phyloP scores from a whole-genome alignment of 2,113 vertebrate species.

The Lates calcarifer region DNA sequence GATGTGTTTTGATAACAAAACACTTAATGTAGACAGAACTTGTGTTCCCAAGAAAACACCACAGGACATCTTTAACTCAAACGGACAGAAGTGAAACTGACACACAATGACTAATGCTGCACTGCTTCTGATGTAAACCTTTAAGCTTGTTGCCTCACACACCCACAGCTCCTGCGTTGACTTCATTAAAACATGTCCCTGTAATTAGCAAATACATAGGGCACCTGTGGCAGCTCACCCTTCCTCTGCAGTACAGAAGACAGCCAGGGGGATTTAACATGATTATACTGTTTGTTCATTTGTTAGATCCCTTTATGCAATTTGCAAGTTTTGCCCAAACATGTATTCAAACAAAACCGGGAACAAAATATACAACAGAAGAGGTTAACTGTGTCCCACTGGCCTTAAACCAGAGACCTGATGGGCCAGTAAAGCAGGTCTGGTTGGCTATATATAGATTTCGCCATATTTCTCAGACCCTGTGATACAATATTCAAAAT shows the following conservation, averaged over 20 bases:
- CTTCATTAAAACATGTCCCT: not conserved
- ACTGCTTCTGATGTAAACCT: conserved; percentile 5
- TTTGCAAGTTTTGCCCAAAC: not conserved
- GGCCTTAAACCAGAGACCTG: not conserved
- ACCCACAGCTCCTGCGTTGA: not conserved
- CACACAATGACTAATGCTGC: not conserved
- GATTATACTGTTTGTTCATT: not conserved
- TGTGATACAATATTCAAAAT: conserved; percentile 5
- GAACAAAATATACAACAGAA: not conserved
- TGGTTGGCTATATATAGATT: not conserved
- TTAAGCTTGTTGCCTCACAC: conserved; percentile 8
- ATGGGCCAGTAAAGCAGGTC: not conserved
- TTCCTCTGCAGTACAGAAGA: not conserved
- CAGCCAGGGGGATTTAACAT: conserved; percentile 3
- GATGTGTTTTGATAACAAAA: not conserved
- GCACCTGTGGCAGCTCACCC: not conserved
- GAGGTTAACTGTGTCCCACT: too few relatives aligned
- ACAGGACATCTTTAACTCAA: not conserved
- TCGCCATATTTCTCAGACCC: not conserved
- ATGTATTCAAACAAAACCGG: not conserved
- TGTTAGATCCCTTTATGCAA: not conserved
- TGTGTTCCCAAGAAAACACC: not conserved
- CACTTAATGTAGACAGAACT: not conserved
- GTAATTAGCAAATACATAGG: not conserved
- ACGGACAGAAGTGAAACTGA: not conserved